These are phyloP conservation scores for Catocala fraxini DNA, from an alignment of 2,888 invertebrate species.

Conservation along the genomic window DNA sequence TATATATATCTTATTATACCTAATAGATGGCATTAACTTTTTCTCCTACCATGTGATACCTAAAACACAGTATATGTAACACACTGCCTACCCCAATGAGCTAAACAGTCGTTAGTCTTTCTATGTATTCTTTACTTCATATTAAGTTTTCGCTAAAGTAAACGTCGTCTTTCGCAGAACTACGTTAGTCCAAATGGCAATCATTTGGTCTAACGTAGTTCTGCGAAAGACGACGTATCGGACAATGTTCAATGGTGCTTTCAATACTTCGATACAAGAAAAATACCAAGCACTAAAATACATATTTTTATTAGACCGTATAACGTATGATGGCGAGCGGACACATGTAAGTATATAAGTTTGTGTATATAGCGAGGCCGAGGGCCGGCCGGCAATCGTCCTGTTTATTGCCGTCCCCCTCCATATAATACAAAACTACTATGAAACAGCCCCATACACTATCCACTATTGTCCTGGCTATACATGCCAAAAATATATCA, in stretches of 20 bases:
- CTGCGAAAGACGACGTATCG: neutral
- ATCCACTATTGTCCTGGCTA: slow-evolving; percentile 56
- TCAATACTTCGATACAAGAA: slow-evolving; percentile 31
- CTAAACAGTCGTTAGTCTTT: too few species aligned
- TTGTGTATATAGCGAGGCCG: slow-evolving; percentile 36
- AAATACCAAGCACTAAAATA: slow-evolving; percentile 31
- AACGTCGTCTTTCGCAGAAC: too few species aligned
- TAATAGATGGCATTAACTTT: too few species aligned
- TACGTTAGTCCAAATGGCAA: too few species aligned
- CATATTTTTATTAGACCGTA: slow-evolving; percentile 47
- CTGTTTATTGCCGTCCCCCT: slow-evolving; percentile 65
- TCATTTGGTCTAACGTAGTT: neutral
- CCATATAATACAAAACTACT: slow-evolving; percentile 62
- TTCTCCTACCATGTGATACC: too few species aligned
- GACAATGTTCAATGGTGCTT: slow-evolving; percentile 18
- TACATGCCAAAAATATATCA: slow-evolving; percentile 63
- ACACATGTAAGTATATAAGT: slow-evolving; percentile 39
- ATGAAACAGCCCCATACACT: slow-evolving; percentile 60
- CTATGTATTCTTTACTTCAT: too few species aligned
- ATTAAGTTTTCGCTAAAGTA: too few species aligned
- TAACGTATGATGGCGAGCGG: slow-evolving; percentile 35
- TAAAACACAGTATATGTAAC: too few species aligned
- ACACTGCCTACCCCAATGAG: too few species aligned
- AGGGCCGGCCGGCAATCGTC: slow-evolving; percentile 59
- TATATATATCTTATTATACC: too few species aligned